Evolutionary conservation across 2,888 invertebrate genomes (phyloP), one percentile per base, ranked within the genome.

Genomic region (Tetheella fluctuosa): DNA sequence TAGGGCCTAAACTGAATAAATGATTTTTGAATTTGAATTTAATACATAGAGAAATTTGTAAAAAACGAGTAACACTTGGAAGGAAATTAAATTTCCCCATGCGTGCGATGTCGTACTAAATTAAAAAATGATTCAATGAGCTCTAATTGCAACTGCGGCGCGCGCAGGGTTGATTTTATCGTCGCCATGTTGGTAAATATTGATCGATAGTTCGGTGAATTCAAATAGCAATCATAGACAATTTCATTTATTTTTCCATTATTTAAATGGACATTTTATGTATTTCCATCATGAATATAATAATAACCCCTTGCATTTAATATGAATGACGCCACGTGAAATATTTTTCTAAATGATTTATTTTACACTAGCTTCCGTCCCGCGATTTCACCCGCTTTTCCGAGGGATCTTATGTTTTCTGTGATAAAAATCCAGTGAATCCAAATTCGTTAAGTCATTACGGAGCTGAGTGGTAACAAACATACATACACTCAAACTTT

Each of bases 111-210:
- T 77, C 76, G 78, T 76, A 83, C 71, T 77, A 80, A 79, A 83
- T 84, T 82, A 79, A 82, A 84, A 82, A 79, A 77, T 71, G 74
- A 81, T 79, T 76, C 74, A 77, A 77, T 74, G 76, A 77, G 61
- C 70, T 64, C 71, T 82, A 82, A 84, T 83, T 77, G 74, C 68
- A 65, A 68, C 65, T 20, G 65, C 63, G 73, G 69, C 64, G 71
- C 64, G 68, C 70, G 71, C 66, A 70, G 68, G 75, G 77, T 74
- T 74, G 81, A 83, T 83, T 64, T 76, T 84, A 84, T 85, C 84
- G 55, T 71, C 57, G 61, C 52, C 66, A 55, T 68, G 73, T 65
- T 70, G 64, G 68, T 72, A 73, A 76, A 78, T 71, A 73, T 70
- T 79, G 76, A 78, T 80, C 77, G 71, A 79, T 81, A 77, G 71